Evolutionary conservation across 2,113 vertebrate genomes (phyloP).

Genomic region (Pelecanoides urinatrix): DNA sequence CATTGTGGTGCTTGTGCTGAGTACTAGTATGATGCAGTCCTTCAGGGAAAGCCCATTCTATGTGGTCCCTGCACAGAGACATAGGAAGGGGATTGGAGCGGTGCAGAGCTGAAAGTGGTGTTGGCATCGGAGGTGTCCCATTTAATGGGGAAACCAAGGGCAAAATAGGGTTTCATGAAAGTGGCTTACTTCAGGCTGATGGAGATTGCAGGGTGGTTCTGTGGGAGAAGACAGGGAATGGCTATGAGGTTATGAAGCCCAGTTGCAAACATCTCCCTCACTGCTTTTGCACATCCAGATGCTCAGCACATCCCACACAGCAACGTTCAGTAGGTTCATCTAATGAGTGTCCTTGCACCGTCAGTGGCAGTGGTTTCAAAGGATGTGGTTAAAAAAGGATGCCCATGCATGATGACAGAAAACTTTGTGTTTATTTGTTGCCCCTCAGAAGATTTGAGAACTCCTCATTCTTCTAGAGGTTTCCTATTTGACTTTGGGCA

Average conservation of each 20-base stretch:
- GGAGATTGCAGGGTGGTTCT: neutral
- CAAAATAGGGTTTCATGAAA: neutral
- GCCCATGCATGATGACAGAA: neutral
- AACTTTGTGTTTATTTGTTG: neutral
- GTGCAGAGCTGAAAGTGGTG: neutral
- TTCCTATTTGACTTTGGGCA: neutral
- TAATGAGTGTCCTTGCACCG: no score
- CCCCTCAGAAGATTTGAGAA: neutral
- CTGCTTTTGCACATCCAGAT: neutral
- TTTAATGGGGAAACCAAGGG: neutral
- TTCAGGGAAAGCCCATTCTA: neutral
- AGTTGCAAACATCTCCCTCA: neutral
- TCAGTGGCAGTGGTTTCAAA: neutral
- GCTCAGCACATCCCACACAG: rapidly evolving
- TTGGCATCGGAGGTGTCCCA: neutral
- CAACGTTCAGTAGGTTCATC: neutral
- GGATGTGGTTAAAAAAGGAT: neutral
- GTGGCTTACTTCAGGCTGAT: neutral
- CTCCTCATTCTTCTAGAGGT: neutral
- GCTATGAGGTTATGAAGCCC: neutral
- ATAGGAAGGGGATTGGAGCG: neutral
- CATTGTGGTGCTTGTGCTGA: rapidly evolving
- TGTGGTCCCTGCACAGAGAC: neutral
- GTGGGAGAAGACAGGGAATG: neutral
- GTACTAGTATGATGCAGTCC: neutral